Conservation (phyloP, 2,888 invertebrate genomes). For the Apoda limacodes region DNA sequence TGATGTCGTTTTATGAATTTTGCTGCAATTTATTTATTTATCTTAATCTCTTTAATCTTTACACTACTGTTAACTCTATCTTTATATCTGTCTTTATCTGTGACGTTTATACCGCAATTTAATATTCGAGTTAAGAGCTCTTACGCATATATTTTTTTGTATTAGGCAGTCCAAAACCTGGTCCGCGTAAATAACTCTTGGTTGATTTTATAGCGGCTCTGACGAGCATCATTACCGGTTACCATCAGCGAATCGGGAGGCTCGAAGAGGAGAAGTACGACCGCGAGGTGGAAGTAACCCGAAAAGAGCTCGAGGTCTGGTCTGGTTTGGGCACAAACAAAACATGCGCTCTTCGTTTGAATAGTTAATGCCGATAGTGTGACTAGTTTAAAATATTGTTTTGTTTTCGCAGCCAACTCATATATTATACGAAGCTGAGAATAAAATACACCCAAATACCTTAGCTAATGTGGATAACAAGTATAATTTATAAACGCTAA, state of each 20-base stretch:
- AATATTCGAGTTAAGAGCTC: constrained; percentile 22
- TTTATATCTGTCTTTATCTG: constrained; percentile 41
- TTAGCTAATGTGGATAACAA: constrained; percentile 67
- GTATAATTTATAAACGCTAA: constrained; percentile 47
- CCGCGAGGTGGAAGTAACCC: constrained; percentile 96
- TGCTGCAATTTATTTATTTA: constrained; percentile 42
- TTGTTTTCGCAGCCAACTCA: constrained; percentile 62
- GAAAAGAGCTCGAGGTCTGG: constrained; percentile 95
- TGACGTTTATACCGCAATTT: constrained; percentile 24
- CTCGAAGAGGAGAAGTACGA: constrained; percentile 97
- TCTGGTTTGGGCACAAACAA: constrained; percentile 52
- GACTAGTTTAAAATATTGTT: constrained; percentile 53
- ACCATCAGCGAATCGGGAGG: constrained; percentile 84
- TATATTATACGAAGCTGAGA: constrained; percentile 46
- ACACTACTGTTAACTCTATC: constrained; percentile 44
- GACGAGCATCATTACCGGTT: constrained; percentile 79
- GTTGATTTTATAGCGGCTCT: constrained; percentile 72
- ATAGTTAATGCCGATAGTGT: constrained; percentile 63
- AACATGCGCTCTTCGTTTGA: constrained; percentile 55
- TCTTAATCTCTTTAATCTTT: constrained; percentile 43
- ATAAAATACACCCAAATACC: constrained; percentile 43
- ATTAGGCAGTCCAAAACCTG: no score
- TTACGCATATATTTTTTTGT: no score
- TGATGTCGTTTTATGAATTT: constrained; percentile 41
- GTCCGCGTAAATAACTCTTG: constrained; percentile 42